phyloP scores from a whole-genome alignment of 2,113 vertebrate genomes.

The Salvelinus sp. region DNA sequence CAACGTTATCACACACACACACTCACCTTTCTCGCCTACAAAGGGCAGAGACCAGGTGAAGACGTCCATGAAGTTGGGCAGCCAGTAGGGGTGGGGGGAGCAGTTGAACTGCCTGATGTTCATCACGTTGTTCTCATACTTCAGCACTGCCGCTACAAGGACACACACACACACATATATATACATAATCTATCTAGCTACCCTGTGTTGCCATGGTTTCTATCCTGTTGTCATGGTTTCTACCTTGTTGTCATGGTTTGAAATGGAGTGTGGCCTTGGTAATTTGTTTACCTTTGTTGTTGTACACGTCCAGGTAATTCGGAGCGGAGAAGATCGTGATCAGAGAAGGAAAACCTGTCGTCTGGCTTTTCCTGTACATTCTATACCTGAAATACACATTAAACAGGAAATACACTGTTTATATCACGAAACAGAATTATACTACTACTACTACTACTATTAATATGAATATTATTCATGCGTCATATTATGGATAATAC shows the following conservation, averaged over 20 bases:
- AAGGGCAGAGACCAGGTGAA: constrained; percentile 99
- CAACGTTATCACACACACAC: constrained; percentile 11
- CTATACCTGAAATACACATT: constrained; percentile 82
- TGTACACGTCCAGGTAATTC: constrained; percentile 99
- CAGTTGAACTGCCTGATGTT: constrained; percentile 99
- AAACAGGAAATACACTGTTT: background rate
- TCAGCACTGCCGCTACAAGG: constrained; percentile 91
- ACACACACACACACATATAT: constrained; percentile 20
- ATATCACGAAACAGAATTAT: background rate
- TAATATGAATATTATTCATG: too few relatives aligned
- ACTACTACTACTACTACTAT: background rate
- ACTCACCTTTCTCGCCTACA: constrained; percentile 95
- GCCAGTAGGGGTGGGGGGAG: constrained; percentile 97
- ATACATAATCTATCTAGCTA: too few relatives aligned
- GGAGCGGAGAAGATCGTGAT: constrained; percentile 99
- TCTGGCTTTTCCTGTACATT: constrained; percentile 99
- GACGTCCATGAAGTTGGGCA: constrained; percentile 99
- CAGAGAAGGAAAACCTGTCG: constrained; percentile 97
- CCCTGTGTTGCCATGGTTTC: constrained; percentile 24
- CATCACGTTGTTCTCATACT: constrained; percentile 99
- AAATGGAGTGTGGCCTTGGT: background rate
- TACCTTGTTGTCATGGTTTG: constrained; percentile 50
- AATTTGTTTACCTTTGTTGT: constrained; percentile 91
- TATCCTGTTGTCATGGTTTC: background rate
- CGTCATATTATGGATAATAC: constrained; percentile 42